Evolutionary conservation across 1,140 invertebrate species (phyloP), one percentile per base, ranked within the genome.

Genomic region (Stenopsyche tienmushanensis): DNA sequence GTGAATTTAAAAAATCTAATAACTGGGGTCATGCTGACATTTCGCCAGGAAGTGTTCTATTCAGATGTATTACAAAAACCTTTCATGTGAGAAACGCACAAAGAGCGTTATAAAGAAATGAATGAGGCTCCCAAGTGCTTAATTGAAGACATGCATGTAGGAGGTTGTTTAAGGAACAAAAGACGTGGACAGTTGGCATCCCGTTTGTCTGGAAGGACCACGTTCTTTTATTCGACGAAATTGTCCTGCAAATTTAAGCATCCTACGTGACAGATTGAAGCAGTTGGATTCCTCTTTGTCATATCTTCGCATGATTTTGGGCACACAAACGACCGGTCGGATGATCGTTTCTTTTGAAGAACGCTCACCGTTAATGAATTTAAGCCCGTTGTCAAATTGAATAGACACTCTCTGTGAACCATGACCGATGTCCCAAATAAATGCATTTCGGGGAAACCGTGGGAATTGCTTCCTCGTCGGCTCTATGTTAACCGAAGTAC

Each of bases 111-210:
- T 5, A 9, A 47, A 15, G 10, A 20, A 13, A 39, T 39, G 34
- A 9, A 47, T 47, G 44, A 47, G 44, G 18, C 7, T 5, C 44
- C 5, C 44, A 47, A 47, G 44, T 47, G 44, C 44, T 47, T 47
- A 47, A 47, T 47, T 47, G 44, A 47, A 47, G 5, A 15, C 17
- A 15, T 47, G 44, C 17, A 47, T 5, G 29, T 34, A 5, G 29
- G 8, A 5, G 44, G 44, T 47, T 39, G 34, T 39, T 39, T 8
- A 39, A 39, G 34, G 34, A 39, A 39, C 34, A 39, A 39, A 39
- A n/a, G n/a, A n/a, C n/a, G n/a, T n/a, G n/a, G n/a, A n/a, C n/a
- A n/a, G n/a, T n/a, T n/a, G n/a, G n/a, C n/a, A n/a, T n/a, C n/a
- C n/a, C n/a, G n/a, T n/a, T n/a, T n/a, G n/a, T n/a, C n/a, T n/a